These are phyloP conservation scores for Protonemura montana DNA, from an alignment of 2,888 invertebrate genomes.

Conservation along the genomic window DNA sequence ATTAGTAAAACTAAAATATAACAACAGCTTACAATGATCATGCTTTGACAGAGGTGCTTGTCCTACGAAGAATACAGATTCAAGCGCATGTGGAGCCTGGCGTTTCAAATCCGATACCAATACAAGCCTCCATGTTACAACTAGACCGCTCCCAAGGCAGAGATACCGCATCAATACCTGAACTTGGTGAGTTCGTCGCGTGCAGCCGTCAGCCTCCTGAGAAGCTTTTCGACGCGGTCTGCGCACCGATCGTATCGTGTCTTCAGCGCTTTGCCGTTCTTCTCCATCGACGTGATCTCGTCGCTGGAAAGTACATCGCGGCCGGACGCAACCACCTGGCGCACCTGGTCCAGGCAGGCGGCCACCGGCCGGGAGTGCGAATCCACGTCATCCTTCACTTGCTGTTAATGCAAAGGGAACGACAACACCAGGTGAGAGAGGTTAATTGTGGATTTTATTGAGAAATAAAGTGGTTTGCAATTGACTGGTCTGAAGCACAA, in stretches of 20 bases:
- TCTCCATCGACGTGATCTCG: constrained; percentile 86
- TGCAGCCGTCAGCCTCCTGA: constrained; percentile 78
- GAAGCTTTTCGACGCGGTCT: constrained; percentile 80
- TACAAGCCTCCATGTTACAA: too few species aligned
- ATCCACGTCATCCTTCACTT: constrained; percentile 89
- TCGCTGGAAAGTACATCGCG: constrained; percentile 92
- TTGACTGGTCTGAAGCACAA: too few species aligned
- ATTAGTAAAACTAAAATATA: too few species aligned
- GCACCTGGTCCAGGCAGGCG: constrained; percentile 87
- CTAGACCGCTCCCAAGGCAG: too few species aligned
- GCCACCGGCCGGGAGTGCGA: constrained; percentile 84
- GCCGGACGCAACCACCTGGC: constrained; percentile 87
- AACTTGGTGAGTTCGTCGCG: constrained; percentile 90
- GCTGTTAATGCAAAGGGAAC: constrained; percentile 61
- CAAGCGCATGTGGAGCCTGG: too few species aligned
- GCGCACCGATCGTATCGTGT: constrained; percentile 82
- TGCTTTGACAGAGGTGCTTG: too few species aligned
- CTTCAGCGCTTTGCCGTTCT: constrained; percentile 83
- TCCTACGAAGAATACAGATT: too few species aligned
- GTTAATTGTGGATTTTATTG: too few species aligned
- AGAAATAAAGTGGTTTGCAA: too few species aligned
- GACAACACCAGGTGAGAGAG: not conserved
- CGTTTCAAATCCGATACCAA: too few species aligned
- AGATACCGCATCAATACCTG: constrained; percentile 61
- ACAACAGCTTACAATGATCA: too few species aligned